phyloP scores from a whole-genome alignment of 2,888 invertebrate genomes.

The Zygothrica quintamaculata region DNA sequence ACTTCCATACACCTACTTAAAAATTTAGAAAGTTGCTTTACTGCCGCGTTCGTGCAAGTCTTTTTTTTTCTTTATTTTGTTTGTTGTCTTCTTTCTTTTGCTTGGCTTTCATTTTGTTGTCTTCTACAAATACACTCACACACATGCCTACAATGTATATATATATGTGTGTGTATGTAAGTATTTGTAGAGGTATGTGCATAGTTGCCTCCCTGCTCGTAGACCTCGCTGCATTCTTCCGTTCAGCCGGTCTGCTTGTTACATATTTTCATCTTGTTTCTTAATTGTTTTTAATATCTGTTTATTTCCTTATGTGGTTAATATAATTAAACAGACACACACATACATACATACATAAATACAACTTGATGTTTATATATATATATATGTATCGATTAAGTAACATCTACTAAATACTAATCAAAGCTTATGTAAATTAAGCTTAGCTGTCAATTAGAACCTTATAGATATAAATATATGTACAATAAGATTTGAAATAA shows the following conservation, averaged over 20 bases:
- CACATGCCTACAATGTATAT: neutral
- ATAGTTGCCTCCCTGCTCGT: constrained; percentile 34
- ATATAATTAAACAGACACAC: too few relatives aligned
- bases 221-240: constrained; percentile 58
- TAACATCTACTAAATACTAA: neutral
- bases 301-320: constrained; percentile 18
- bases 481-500: neutral
- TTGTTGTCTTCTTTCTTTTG: too few relatives aligned
- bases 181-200: constrained; percentile 13
- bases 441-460: constrained; percentile 12
- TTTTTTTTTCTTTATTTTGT: constrained; percentile 44
- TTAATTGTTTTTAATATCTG: constrained; percentile 54
- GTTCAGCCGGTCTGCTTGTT: constrained; percentile 24
- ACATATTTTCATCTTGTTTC: constrained; percentile 43
- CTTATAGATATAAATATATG: neutral
- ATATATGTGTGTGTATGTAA: constrained; percentile 3
- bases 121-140: constrained; percentile 30
- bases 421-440: neutral
- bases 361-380: too few relatives aligned
- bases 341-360: too few relatives aligned
- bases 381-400: too few relatives aligned
- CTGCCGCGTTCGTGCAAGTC: constrained; percentile 54
- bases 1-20: constrained; percentile 77
- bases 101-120: constrained; percentile 62
- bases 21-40: constrained; percentile 80